Conservation (phyloP, 2,888 invertebrate species). For the Alviniconcha strummeri region DNA sequence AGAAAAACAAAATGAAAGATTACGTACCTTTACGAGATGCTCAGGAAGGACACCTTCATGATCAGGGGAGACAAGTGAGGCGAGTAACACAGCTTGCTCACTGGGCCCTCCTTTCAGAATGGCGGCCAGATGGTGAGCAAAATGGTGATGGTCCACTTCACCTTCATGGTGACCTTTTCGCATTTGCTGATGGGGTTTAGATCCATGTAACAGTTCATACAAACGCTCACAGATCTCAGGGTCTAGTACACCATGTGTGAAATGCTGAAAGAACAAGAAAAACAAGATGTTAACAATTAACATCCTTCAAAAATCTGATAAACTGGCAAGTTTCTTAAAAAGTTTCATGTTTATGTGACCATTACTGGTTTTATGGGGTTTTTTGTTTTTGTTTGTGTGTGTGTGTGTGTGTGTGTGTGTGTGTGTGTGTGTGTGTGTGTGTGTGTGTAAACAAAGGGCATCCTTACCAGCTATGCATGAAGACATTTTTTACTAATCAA, state of each 20-base stretch:
- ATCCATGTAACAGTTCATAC: constrained; percentile 37
- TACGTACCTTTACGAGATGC: constrained; percentile 42
- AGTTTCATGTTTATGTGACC: too few relatives aligned
- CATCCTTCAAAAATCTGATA: too few relatives aligned
- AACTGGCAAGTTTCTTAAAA: too few relatives aligned
- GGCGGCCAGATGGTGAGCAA: constrained; percentile 38
- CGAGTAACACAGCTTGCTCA: constrained; percentile 37
- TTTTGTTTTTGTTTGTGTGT: not conserved
- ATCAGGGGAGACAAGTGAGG: constrained; percentile 37
- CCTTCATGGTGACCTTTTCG: constrained; percentile 24
- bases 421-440: constrained; percentile 14
- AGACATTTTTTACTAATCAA: not conserved
- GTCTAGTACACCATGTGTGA: constrained; percentile 34
- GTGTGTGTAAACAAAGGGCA: not conserved
- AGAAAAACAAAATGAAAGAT: not conserved
- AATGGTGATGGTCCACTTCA: constrained; percentile 35
- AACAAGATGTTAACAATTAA: too few relatives aligned
- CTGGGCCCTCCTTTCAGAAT: constrained; percentile 41
- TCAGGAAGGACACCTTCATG: constrained; percentile 27
- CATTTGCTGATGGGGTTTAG: constrained; percentile 19
- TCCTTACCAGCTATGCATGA: not conserved
- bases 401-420: constrained; percentile 18
- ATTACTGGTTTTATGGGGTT: not conserved
- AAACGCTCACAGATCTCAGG: constrained; percentile 30
- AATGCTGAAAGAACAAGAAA: constrained; percentile 26